phyloP scores from a whole-genome alignment of 2,113 vertebrate species.

The Sialia sialis region DNA sequence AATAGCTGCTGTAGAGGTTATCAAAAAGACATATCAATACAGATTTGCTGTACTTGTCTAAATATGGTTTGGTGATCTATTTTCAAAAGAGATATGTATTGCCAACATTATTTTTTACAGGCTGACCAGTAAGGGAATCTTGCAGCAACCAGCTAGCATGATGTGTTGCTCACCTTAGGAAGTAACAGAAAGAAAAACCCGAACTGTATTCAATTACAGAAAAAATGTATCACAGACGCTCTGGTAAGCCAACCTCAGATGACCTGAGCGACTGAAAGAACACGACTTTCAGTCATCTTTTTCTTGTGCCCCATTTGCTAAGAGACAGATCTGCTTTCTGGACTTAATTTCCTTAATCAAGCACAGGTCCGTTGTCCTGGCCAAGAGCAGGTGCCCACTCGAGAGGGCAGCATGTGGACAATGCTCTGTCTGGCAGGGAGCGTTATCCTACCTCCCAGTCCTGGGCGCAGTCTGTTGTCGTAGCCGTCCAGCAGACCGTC shows the following conservation, averaged over 20 bases:
- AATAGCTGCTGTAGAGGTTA: slow-evolving; percentile 57
- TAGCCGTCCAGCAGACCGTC: slow-evolving; percentile 94
- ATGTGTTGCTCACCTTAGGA: background rate
- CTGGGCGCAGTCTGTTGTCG: slow-evolving; percentile 92
- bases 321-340: background rate
- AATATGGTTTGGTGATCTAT: background rate
- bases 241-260: background rate
- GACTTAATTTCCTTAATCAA: background rate
- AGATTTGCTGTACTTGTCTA: background rate
- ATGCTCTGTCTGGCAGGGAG: rapidly evolving
- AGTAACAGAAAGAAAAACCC: background rate
- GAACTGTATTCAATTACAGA: background rate
- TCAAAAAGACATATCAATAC: slow-evolving; percentile 46
- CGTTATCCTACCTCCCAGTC: slow-evolving; percentile 83
- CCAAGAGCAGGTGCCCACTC: background rate
- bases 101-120: background rate
- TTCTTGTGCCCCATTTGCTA: background rate
- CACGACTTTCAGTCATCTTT: background rate
- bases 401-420: rapidly evolving
- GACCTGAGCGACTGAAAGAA: background rate
- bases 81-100: background rate
- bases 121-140: slow-evolving; percentile 10
- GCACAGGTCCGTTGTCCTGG: background rate
- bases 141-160: background rate
- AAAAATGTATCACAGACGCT: background rate